Conservation (phyloP, 2,888 invertebrate genomes). For the Morpho helenor region DNA sequence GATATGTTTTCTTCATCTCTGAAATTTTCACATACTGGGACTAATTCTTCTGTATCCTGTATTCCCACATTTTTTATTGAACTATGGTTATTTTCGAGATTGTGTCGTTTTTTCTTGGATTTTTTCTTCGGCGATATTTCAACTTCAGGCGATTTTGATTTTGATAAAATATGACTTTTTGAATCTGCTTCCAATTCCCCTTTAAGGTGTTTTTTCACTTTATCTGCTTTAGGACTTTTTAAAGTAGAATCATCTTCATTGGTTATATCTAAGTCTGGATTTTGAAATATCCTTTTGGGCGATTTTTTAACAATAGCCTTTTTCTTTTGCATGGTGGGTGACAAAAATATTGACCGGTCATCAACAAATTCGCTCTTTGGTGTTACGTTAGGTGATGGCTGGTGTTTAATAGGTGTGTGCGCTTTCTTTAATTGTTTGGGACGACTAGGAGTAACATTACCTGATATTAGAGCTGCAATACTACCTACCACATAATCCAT, state of each 20-base stretch:
- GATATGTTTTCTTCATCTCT: constrained; percentile 15
- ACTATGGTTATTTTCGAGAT: constrained; percentile 26
- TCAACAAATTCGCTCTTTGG: constrained; percentile 65
- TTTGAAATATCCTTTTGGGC: constrained; percentile 69
- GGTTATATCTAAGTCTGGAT: constrained; percentile 52
- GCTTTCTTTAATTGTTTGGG: constrained; percentile 63
- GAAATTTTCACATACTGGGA: constrained; percentile 3
- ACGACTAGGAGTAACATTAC: constrained; percentile 76
- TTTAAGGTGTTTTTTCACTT: constrained; percentile 65
- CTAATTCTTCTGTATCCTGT: background rate
- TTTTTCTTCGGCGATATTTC: background rate
- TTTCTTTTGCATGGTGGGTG: constrained; percentile 65
- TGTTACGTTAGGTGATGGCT: constrained; percentile 64
- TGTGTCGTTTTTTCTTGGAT: background rate
- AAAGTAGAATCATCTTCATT: constrained; percentile 37
- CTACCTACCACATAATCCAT: constrained; percentile 79
- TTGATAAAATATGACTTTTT: constrained; percentile 18
- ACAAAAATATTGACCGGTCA: constrained; percentile 65
- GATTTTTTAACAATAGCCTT: constrained; percentile 69
- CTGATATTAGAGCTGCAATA: constrained; percentile 79
- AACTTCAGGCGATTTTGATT: constrained; percentile 29
- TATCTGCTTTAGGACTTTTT: constrained; percentile 57
- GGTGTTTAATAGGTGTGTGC: constrained; percentile 66
- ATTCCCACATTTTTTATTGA: constrained; percentile 1
- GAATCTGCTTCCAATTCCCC: constrained; percentile 45